These are phyloP conservation scores for Xanthorhoe spadicearia DNA, from an alignment of 2,888 invertebrate species.

Conservation along the genomic window DNA sequence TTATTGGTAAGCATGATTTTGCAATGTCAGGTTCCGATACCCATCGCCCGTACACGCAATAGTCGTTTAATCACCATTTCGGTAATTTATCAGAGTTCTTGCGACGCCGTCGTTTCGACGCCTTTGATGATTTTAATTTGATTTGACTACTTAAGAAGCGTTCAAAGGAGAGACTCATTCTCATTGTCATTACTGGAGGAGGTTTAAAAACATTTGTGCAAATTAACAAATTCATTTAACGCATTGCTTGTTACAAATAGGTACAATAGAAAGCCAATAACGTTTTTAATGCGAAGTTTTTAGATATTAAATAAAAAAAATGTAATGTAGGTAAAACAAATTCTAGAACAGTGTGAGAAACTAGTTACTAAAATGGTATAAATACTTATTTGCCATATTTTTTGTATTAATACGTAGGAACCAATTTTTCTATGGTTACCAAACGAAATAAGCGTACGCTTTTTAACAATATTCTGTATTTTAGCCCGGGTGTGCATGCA, in stretches of 20 bases:
- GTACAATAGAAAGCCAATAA: too few species aligned
- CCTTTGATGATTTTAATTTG: conserved; percentile 81
- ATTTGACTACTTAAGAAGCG: conserved; percentile 74
- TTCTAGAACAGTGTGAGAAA: too few species aligned
- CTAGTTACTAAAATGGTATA: too few species aligned
- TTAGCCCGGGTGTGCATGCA: background rate
- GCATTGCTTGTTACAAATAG: too few species aligned
- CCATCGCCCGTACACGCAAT: conserved; percentile 60
- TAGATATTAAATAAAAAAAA: too few species aligned
- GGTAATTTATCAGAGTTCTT: conserved; percentile 76
- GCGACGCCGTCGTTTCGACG: conserved; percentile 56
- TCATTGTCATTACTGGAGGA: conserved; percentile 5
- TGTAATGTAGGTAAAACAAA: too few species aligned
- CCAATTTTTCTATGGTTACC: too few species aligned
- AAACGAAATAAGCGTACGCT: too few species aligned
- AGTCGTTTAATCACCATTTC: conserved; percentile 75
- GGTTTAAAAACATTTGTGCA: background rate
- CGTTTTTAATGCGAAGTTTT: too few species aligned
- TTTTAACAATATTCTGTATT: background rate
- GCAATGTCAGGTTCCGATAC: conserved; percentile 55
- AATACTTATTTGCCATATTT: too few species aligned
- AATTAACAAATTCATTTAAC: background rate
- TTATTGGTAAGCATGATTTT: conserved; percentile 20
- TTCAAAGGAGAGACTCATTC: conserved; percentile 67
- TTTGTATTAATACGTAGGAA: too few species aligned